Percentiles rank a stretch among this genome's conserved stretches.
Evolutionary conservation across 2,888 invertebrate species (phyloP).

Genomic region (Smittia sp.): DNA sequence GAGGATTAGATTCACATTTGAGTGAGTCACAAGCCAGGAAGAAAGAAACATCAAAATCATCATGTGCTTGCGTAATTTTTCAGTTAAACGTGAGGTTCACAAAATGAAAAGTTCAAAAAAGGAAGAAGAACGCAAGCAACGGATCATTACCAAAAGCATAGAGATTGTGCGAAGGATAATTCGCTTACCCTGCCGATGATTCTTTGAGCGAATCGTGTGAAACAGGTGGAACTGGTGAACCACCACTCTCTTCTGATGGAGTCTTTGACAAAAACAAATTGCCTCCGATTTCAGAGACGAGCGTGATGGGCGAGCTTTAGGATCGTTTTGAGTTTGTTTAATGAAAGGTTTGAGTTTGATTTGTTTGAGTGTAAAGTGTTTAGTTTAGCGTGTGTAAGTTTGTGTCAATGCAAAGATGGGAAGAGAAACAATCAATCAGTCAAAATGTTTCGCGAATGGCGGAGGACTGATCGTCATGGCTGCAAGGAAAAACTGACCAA

Average conservation of each 20-base stretch:
- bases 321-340: conserved; percentile 43
- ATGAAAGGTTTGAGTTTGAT: not conserved
- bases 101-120: not conserved
- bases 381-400: not conserved
- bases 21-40: too few species aligned
- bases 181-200: conserved; percentile 36
- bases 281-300: conserved; percentile 92
- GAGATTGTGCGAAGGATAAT: not conserved
- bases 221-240: conserved; percentile 63
- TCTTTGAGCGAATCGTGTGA: conserved; percentile 50
- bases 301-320: conserved; percentile 82
- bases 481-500: too few species aligned
- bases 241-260: conserved; percentile 83
- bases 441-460: too few species aligned
- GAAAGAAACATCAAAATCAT: too few species aligned
- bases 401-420: not conserved
- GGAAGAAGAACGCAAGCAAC: not conserved
- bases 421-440: too few species aligned
- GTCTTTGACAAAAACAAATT: conserved; percentile 90
- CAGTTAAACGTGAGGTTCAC: not conserved
- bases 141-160: not conserved
- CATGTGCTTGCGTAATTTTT: not conserved
- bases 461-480: too few species aligned
- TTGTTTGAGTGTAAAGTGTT: not conserved
- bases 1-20: too few species aligned